A percentile compares a stretch with the other conserved stretches of the same genome.
These are phyloP conservation scores for Gymnothorax javanicus DNA, from an alignment of 2,797 vertebrate species.

Conservation along the genomic window DNA sequence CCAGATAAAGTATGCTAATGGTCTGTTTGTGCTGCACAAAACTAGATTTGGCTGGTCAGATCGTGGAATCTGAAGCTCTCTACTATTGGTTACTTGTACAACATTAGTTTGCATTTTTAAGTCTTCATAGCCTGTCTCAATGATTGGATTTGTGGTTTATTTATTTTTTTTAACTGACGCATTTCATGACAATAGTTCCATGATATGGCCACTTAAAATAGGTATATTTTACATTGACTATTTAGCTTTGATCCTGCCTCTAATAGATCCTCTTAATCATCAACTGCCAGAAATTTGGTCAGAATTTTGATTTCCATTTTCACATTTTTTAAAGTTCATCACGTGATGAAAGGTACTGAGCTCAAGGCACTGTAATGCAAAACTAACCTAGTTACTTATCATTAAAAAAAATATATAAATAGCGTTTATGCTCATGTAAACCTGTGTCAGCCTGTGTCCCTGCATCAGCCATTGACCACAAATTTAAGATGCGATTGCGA, in stretches of 20 bases:
- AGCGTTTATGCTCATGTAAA: neutral
- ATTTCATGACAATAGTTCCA: neutral
- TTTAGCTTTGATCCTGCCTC: neutral
- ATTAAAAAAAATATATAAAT: neutral
- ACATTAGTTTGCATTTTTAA: neutral
- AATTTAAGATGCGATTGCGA: neutral
- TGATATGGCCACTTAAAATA: too few species aligned
- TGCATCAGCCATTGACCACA: neutral
- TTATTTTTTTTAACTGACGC: neutral
- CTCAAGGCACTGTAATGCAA: neutral
- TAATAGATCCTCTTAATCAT: neutral
- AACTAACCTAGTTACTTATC: neutral
- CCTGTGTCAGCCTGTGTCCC: neutral
- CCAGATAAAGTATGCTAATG: slow-evolving; percentile 13
- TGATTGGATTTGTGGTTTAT: neutral
- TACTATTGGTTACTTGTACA: slow-evolving; percentile 2
- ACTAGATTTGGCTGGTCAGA: slow-evolving; percentile 12
- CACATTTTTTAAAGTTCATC: neutral
- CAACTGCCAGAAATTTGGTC: neutral
- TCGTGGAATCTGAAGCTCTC: neutral
- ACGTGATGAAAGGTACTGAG: neutral
- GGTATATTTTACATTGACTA: too few species aligned
- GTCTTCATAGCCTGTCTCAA: neutral
- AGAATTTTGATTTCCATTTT: neutral
- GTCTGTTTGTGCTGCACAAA: neutral